Evolutionary conservation across 1,140 invertebrate genomes (phyloP).

Genomic region (Agrypnia vestita): DNA sequence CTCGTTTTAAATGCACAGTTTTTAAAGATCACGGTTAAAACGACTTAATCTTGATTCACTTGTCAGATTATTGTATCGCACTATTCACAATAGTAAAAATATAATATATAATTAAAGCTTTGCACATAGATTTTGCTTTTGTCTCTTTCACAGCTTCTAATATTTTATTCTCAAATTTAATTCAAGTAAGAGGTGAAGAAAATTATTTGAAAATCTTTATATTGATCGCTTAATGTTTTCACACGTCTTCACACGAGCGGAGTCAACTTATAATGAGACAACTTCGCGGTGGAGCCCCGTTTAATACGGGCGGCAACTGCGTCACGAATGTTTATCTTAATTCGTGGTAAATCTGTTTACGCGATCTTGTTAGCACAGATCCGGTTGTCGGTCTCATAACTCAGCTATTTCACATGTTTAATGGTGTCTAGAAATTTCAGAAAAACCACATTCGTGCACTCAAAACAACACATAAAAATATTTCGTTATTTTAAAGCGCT

Average conservation of each 20-base stretch:
- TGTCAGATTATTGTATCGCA: too few relatives aligned
- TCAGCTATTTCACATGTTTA: slow-evolving; percentile 8
- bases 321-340: slow-evolving; percentile 21
- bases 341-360: slow-evolving; percentile 27
- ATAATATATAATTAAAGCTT: too few relatives aligned
- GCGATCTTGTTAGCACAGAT: slow-evolving; percentile 16
- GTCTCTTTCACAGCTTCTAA: too few relatives aligned
- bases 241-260: slow-evolving; percentile 1
- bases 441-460: slow-evolving; percentile 19
- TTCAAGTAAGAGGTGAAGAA: too few relatives aligned
- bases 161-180: too few relatives aligned
- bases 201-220: too few relatives aligned
- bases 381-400: slow-evolving; percentile 17
- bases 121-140: too few relatives aligned
- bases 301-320: background rate
- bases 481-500: too few relatives aligned
- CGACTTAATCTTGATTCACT: too few relatives aligned
- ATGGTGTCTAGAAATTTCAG: slow-evolving; percentile 29
- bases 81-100: too few relatives aligned
- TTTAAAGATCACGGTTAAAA: too few relatives aligned
- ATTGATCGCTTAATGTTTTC: background rate
- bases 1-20: too few relatives aligned
- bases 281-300: background rate
- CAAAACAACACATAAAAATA: slow-evolving; percentile 16
- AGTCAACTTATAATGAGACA: slow-evolving; percentile 4